phyloP scores from a whole-genome alignment of 1,140 invertebrate species.

The Caenorhabditis latens region DNA sequence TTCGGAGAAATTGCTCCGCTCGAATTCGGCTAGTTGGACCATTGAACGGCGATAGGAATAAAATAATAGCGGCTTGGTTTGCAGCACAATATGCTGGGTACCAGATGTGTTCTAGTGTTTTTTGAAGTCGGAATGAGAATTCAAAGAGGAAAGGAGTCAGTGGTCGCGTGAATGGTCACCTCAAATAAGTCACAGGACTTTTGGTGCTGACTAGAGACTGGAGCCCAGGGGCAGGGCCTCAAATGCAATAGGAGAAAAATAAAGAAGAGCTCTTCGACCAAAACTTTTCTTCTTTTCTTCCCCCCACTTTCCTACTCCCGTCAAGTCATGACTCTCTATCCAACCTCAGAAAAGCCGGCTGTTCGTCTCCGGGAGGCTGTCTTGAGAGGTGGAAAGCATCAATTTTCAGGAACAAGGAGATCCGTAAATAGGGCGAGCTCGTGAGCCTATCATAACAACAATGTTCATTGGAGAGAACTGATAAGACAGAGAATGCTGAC shows the following conservation, averaged over 20 bases:
- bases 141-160: neutral
- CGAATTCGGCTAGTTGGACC: constrained; percentile 38
- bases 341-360: constrained; percentile 49
- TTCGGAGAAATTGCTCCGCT: constrained; percentile 14
- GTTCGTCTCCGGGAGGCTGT: constrained; percentile 38
- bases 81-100: constrained; percentile 3
- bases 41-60: constrained; percentile 20
- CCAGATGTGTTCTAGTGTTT: constrained; percentile 40
- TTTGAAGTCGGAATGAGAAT: neutral
- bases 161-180: constrained; percentile 47
- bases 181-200: constrained; percentile 48
- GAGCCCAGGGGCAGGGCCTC: neutral
- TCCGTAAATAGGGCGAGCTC: constrained; percentile 47
- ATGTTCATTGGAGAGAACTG: neutral
- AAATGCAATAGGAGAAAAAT: constrained; percentile 15
- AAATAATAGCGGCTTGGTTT: constrained; percentile 38
- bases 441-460: constrained; percentile 36
- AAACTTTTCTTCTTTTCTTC: neutral
- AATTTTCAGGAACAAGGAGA: constrained; percentile 18
- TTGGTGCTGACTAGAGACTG: constrained; percentile 41
- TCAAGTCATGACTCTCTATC: constrained; percentile 41
- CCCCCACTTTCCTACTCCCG: neutral
- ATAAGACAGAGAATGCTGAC: neutral
- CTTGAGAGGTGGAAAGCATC: constrained; percentile 12
- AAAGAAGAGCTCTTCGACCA: constrained; percentile 31